Evolutionary conservation across 2,797 vertebrate genomes (phyloP).

Genomic region (Coilia nasus): DNA sequence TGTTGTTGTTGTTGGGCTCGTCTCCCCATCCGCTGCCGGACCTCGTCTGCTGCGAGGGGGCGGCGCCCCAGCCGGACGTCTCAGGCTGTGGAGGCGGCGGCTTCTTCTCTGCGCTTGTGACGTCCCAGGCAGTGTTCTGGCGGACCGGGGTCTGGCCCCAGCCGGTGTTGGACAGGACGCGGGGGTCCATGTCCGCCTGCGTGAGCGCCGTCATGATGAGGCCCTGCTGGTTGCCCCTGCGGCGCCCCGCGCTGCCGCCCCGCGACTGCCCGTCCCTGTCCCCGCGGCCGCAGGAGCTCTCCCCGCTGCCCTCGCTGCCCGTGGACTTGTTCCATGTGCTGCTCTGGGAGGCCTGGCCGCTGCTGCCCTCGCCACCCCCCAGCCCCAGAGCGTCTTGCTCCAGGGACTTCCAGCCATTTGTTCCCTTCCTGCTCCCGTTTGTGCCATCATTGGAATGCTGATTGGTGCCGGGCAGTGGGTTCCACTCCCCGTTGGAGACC

Average conservation of each 20-base stretch:
- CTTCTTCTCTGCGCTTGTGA: slow-evolving; percentile 82
- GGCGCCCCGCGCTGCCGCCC: slow-evolving; percentile 64
- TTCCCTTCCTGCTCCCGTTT: slow-evolving; percentile 82
- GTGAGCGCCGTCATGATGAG: slow-evolving; percentile 75
- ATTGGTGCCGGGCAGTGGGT: slow-evolving; percentile 76
- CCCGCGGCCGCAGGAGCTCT: slow-evolving; percentile 84
- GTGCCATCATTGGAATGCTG: slow-evolving; percentile 81
- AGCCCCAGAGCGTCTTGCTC: slow-evolving; percentile 88
- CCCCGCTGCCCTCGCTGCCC: slow-evolving; percentile 86
- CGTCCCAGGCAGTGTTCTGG: slow-evolving; percentile 96
- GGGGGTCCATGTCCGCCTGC: slow-evolving; percentile 87
- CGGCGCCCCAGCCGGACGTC: slow-evolving; percentile 83
- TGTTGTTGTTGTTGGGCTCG: slow-evolving; percentile 78
- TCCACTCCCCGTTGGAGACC: slow-evolving; percentile 87
- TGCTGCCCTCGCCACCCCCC: slow-evolving; percentile 56
- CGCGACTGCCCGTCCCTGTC: slow-evolving; percentile 66
- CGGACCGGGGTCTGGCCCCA: slow-evolving; percentile 97
- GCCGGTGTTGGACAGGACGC: slow-evolving; percentile 95
- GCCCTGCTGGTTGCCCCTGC: slow-evolving; percentile 77
- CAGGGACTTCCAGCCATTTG: slow-evolving; percentile 91
- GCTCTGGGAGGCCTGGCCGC: slow-evolving; percentile 61
- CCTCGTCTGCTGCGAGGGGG: slow-evolving; percentile 81
- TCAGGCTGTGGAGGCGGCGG: slow-evolving; percentile 59
- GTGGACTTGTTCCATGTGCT: slow-evolving; percentile 73
- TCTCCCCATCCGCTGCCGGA: slow-evolving; percentile 87